Evolutionary conservation across 2,888 invertebrate species (phyloP).

Genomic region (Dione juno): DNA sequence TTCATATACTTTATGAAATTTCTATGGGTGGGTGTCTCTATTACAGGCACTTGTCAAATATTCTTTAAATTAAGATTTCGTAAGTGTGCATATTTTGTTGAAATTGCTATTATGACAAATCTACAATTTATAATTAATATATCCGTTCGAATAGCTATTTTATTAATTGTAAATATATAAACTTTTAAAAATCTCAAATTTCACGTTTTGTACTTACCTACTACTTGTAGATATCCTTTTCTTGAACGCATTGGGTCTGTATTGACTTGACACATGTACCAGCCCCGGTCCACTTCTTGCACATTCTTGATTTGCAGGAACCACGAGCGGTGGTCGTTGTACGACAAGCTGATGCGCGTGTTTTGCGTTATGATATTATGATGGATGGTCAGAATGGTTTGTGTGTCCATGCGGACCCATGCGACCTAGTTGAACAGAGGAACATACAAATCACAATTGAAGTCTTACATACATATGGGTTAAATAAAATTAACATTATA

Average conservation of each 20-base stretch:
- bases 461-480: neutral
- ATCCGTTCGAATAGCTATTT: neutral
- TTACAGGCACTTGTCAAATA: too few species aligned
- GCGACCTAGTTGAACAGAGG: slow-evolving; percentile 86
- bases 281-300: slow-evolving; percentile 93
- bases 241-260: slow-evolving; percentile 96
- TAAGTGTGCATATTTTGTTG: too few species aligned
- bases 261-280: slow-evolving; percentile 97
- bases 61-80: too few species aligned
- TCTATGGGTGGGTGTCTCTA: too few species aligned
- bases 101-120: too few species aligned
- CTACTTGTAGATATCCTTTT: slow-evolving; percentile 95
- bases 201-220: slow-evolving; percentile 85
- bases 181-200: neutral
- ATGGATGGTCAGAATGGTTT: slow-evolving; percentile 95
- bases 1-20: too few species aligned
- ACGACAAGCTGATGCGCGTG: slow-evolving; percentile 92
- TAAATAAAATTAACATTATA: too few species aligned
- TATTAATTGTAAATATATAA: too few species aligned
- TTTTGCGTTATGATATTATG: slow-evolving; percentile 96
- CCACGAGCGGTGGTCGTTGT: slow-evolving; percentile 96
- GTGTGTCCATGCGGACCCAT: slow-evolving; percentile 96
- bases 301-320: slow-evolving; percentile 94
- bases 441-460: neutral
- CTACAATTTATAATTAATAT: neutral